Base-by-base conservation (phyloP, 1,140 invertebrate species). In the Cyrtorhinus lividipennis region DNA sequence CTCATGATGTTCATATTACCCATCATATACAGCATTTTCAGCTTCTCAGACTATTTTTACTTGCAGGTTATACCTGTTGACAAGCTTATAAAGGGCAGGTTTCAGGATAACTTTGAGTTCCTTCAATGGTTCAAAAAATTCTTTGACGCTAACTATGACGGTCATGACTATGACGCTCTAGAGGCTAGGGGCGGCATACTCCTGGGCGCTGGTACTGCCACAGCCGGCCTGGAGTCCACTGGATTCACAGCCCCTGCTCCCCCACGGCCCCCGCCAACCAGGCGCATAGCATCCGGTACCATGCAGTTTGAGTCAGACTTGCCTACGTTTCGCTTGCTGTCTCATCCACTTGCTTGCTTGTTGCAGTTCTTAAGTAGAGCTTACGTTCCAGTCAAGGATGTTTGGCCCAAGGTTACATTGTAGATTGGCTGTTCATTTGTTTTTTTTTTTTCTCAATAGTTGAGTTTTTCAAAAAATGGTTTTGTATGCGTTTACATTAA, bases 81-180 rank as follows among this genome's bases (percentile, higher is more conserved):
- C 81, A 87, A 79, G 79, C 80, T 90, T 78, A 88, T 95, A 70
- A 95, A 95, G 79, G 92, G 91, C 72, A 84, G 88, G 68, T 96
- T 95, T 77, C 89, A 93, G 83, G 94, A 98, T 81, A 98, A 98
- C 80, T 98, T 98, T 81, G 95, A 98, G 76, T 98, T 98, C 80
- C 84, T 98, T 67, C 95, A 98, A 80, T 98, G 95, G 95, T 98
- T 98, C 81, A 97, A 98, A 81, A 95, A 95, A 76, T 97, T 98
- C 78, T 98, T 96, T 80, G 95, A 97, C 79, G 92, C 92, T 66
- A 98, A 98, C 80, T 96, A 94, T 79, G 83, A 86, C 73, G 92
- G 91, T 71, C 81, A 83, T 67, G 89, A 91, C 66, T 98, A 98
- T 76, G 90, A 96, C 80, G 84, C 95, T 53, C 74, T 92, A 66